Conservation (phyloP, 2,113 vertebrate genomes). For the Rostratula benghalensis region DNA sequence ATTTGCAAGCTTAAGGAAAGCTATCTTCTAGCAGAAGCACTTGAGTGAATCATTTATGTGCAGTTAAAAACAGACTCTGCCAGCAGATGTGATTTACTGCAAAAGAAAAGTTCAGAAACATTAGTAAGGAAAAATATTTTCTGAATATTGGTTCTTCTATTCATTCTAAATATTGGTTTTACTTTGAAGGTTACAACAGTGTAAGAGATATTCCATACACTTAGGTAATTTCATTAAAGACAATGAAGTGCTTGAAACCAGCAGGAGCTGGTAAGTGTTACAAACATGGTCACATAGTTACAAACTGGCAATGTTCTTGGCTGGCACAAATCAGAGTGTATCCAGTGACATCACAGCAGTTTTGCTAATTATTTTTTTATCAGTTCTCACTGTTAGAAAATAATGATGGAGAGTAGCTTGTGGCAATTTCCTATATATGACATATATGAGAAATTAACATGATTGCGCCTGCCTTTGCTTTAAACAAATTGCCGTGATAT, state of each 20-base stretch:
- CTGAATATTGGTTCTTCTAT: neutral
- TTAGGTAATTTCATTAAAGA: neutral
- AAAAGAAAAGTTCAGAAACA: neutral
- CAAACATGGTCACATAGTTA: neutral
- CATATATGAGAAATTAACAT: neutral
- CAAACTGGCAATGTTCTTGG: neutral
- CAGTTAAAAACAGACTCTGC: slow-evolving; percentile 11
- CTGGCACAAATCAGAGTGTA: neutral
- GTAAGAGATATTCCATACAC: neutral
- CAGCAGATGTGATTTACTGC: slow-evolving; percentile 22
- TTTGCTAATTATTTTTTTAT: neutral
- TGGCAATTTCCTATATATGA: neutral
- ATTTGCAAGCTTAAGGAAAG: slow-evolving; percentile 46
- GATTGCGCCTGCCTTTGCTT: neutral
- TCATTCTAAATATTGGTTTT: neutral
- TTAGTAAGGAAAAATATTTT: neutral
- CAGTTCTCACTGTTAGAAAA: neutral
- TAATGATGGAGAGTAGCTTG: neutral
- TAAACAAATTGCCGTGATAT: neutral
- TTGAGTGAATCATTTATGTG: slow-evolving; percentile 48
- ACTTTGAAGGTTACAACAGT: neutral
- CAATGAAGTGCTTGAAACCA: neutral
- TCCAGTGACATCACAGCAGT: neutral
- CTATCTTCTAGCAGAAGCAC: neutral
- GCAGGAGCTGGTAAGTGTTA: neutral